A percentile compares a stretch with the other conserved stretches of the same genome.
These are phyloP conservation scores for Triops longicaudatus DNA, from an alignment of 1,140 invertebrate species.

Conservation along the genomic window DNA sequence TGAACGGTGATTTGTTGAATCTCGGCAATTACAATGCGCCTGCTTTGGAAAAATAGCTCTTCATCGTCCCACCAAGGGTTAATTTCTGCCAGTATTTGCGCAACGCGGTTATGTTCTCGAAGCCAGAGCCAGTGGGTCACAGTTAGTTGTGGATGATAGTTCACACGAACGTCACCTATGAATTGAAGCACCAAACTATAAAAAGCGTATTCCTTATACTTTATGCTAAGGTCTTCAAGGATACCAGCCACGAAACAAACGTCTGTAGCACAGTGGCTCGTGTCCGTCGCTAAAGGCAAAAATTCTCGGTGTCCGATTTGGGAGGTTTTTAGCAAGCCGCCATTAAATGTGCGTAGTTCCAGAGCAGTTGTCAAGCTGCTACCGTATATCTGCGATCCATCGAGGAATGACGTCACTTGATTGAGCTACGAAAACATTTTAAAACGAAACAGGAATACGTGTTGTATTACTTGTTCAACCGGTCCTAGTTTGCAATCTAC, in stretches of 20 bases:
- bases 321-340: constrained; percentile 51
- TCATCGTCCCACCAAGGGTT: constrained; percentile 43
- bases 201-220: background rate
- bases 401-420: constrained; percentile 72
- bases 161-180: constrained; percentile 44
- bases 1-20: constrained; percentile 43
- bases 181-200: constrained; percentile 13
- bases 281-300: constrained; percentile 55
- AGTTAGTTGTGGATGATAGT: constrained; percentile 44
- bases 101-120: constrained; percentile 44
- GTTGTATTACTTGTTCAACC: constrained; percentile 37
- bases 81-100: constrained; percentile 33
- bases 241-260: constrained; percentile 61
- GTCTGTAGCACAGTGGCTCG: constrained; percentile 47
- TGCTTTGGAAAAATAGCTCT: constrained; percentile 46
- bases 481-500: constrained; percentile 29
- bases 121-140: constrained; percentile 44
- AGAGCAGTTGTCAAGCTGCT: constrained; percentile 52
- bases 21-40: constrained; percentile 44
- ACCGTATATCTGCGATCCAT: constrained; percentile 77
- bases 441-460: background rate
- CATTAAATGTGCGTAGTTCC: constrained; percentile 52
- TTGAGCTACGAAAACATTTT: constrained; percentile 49
- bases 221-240: background rate
- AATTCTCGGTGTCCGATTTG: constrained; percentile 56